phyloP scores from a whole-genome alignment of 2,797 vertebrate genomes.

The Rhabdomys pumilio region DNA sequence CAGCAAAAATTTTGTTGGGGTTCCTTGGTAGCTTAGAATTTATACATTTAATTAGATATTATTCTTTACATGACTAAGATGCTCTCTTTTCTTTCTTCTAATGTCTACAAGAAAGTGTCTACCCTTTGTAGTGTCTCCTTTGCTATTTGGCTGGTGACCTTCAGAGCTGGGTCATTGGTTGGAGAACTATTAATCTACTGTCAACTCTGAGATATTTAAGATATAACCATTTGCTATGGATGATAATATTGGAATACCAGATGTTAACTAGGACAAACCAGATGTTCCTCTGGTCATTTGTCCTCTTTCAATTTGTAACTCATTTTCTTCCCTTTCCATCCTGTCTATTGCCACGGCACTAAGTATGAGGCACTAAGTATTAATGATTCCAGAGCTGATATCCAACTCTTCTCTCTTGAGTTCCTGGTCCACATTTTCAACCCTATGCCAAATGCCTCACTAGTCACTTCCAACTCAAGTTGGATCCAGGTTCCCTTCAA shows the following conservation, averaged over 20 bases:
- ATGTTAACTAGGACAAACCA: not conserved
- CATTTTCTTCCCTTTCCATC: not conserved
- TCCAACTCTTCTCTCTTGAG: not conserved
- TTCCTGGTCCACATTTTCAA: not conserved
- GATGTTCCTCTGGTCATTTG: not conserved
- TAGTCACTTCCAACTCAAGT: not conserved
- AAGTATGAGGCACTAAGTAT: not conserved
- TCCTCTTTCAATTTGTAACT: not conserved
- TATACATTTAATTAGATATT: constrained; percentile 34
- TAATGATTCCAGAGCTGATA: not conserved
- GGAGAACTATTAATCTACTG: not conserved
- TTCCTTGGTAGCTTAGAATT: constrained; percentile 37
- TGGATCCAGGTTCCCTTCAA: not conserved
- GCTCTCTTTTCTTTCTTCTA: not conserved
- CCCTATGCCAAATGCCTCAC: not conserved
- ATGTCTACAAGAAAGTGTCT: not conserved
- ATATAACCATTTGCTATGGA: not conserved
- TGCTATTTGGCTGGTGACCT: not conserved
- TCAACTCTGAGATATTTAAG: not conserved
- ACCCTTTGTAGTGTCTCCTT: not conserved
- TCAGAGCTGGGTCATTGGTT: not conserved
- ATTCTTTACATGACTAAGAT: not conserved
- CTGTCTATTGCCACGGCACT: not conserved
- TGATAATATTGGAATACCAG: not conserved
- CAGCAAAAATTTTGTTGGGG: constrained; percentile 5